A percentile compares a stretch with the other conserved stretches of the same genome.
Evolutionary conservation across 2,113 vertebrate species (phyloP).

Genomic region (Campylorhamphus procurvoides): DNA sequence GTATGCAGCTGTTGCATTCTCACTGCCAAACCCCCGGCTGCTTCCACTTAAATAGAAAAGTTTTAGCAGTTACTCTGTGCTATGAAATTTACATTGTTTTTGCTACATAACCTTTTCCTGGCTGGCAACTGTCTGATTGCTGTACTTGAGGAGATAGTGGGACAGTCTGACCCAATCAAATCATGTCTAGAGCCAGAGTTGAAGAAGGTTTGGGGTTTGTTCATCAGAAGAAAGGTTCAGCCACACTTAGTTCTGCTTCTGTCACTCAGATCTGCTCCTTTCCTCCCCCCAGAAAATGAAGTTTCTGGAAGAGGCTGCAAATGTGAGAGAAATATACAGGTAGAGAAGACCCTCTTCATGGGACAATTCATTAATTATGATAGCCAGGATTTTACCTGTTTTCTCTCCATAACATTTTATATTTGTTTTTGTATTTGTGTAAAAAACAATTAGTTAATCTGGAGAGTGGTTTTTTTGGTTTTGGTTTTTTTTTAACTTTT

Average conservation of each 20-base stretch:
- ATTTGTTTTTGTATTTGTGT: not conserved
- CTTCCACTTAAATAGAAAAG: not conserved
- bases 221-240: not conserved
- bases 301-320: not conserved
- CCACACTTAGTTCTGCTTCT: not conserved
- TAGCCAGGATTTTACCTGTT: not conserved
- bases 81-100: conserved; percentile 12
- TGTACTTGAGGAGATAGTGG: not conserved
- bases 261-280: not conserved
- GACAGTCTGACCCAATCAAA: not conserved
- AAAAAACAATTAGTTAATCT: not conserved
- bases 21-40: not conserved
- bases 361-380: not conserved
- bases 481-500: no score
- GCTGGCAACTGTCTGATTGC: not conserved
- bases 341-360: not conserved
- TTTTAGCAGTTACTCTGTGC: not conserved
- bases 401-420: not conserved
- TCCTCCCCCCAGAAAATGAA: not conserved
- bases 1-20: not conserved
- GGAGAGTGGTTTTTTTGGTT: not conserved
- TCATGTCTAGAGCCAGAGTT: not conserved
- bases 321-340: accelerated
- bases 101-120: not conserved
- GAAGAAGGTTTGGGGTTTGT: not conserved